Percentiles rank a stretch among this genome's conserved stretches.
phyloP scores from a whole-genome alignment of 2,797 vertebrate genomes.

The Rousettus madagascariensis region DNA sequence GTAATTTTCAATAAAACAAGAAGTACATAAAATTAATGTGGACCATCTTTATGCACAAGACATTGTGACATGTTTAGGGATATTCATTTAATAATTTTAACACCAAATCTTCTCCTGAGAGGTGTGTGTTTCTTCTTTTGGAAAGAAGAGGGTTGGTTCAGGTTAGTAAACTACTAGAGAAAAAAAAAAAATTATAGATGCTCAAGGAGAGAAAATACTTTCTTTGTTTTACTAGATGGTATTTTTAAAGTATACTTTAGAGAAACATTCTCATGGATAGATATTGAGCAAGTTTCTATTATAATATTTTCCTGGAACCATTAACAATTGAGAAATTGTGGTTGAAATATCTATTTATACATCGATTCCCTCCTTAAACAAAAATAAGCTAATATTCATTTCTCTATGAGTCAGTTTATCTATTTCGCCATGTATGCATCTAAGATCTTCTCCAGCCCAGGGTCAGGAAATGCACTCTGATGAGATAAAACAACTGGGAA shows the following conservation, averaged over 20 bases:
- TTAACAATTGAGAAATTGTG: neutral
- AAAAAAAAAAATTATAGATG: neutral
- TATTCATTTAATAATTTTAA: neutral
- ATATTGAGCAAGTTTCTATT: neutral
- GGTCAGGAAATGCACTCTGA: neutral
- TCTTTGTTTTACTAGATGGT: neutral
- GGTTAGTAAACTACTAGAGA: neutral
- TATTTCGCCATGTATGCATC: neutral
- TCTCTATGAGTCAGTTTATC: neutral
- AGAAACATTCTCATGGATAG: neutral
- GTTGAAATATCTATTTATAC: neutral
- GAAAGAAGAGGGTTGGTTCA: neutral
- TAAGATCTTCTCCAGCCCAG: neutral
- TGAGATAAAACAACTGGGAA: neutral
- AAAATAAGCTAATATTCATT: neutral
- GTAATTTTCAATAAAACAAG: neutral
- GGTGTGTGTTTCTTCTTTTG: neutral
- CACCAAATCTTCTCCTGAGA: neutral
- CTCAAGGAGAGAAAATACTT: neutral
- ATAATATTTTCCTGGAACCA: neutral
- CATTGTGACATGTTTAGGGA: neutral
- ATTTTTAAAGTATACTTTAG: neutral
- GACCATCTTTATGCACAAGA: neutral
- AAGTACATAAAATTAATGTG: neutral
- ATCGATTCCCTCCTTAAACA: neutral